Evolutionary conservation across 2,113 vertebrate genomes (phyloP).

Genomic region (Vulpes vulpes): DNA sequence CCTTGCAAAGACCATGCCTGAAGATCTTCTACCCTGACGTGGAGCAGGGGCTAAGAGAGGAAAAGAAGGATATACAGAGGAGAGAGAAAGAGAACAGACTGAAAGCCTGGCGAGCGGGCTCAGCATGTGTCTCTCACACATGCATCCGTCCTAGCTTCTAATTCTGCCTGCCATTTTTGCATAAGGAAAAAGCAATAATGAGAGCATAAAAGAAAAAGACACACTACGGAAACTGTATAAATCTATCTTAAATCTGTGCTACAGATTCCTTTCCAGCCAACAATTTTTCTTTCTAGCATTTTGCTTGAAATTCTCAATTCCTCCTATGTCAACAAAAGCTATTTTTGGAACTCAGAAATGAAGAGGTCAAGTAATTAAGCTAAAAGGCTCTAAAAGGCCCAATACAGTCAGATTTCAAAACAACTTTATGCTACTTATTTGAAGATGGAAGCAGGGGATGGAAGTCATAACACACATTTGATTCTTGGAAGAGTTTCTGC

Average conservation of each 20-base stretch:
- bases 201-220: neutral
- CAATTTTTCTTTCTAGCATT: neutral
- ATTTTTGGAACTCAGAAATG: slow-evolving; percentile 52
- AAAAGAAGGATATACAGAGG: neutral
- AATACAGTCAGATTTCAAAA: slow-evolving; percentile 36
- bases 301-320: slow-evolving; percentile 49
- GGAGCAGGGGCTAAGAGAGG: neutral
- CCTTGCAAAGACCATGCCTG: neutral
- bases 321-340: slow-evolving; percentile 37
- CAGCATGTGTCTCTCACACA: neutral
- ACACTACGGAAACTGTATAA: neutral
- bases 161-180: neutral
- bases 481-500: neutral
- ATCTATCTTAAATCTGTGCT: neutral
- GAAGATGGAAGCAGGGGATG: neutral
- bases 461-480: neutral
- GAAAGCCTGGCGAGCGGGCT: accelerated
- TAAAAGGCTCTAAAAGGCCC: slow-evolving; percentile 40
- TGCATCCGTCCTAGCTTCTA: neutral
- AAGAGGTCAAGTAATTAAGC: slow-evolving; percentile 45
- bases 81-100: neutral
- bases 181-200: neutral
- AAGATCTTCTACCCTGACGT: neutral
- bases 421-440: slow-evolving; percentile 41
- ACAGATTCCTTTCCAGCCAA: neutral